Evolutionary conservation across 2,888 invertebrate species (phyloP).

Genomic region (Dichetophora obliterata): DNA sequence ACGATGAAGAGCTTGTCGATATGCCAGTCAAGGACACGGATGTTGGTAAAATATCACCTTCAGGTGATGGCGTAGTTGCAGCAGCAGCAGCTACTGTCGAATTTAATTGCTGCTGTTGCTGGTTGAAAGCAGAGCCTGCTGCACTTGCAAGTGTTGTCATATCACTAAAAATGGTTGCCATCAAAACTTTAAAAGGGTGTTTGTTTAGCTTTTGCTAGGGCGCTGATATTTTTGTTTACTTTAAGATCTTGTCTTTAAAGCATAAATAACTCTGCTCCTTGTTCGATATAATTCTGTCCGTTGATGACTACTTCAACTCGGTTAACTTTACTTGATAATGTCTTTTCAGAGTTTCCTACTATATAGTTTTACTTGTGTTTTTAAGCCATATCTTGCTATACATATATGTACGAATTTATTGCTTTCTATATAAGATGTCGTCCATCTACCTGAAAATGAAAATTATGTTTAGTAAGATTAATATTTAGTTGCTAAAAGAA

Average conservation of each 20-base stretch:
- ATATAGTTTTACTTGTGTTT: too few species aligned
- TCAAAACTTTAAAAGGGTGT: slow-evolving; percentile 1
- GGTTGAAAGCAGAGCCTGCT: slow-evolving; percentile 37
- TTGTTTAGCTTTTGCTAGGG: neutral
- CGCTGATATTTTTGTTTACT: neutral
- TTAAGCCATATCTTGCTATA: too few species aligned
- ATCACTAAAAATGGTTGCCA: slow-evolving; percentile 10
- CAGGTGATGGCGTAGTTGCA: slow-evolving; percentile 42
- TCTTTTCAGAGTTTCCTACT: too few species aligned
- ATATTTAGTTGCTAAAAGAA: too few species aligned
- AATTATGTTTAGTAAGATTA: too few species aligned
- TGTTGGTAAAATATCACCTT: slow-evolving; percentile 36
- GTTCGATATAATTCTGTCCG: neutral
- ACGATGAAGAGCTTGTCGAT: slow-evolving; percentile 35
- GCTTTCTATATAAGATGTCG: too few species aligned
- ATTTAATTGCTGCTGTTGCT: slow-evolving; percentile 34
- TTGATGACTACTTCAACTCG: neutral
- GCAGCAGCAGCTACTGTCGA: slow-evolving; percentile 29
- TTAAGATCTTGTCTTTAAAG: neutral
- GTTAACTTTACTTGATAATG: too few species aligned
- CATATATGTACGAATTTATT: too few species aligned
- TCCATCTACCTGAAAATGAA: too few species aligned
- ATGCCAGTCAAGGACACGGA: slow-evolving; percentile 32
- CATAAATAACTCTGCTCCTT: neutral
- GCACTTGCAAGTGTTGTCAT: slow-evolving; percentile 43